Evolutionary conservation across 2,113 vertebrate species (phyloP).

Genomic region (Empidonax traillii): DNA sequence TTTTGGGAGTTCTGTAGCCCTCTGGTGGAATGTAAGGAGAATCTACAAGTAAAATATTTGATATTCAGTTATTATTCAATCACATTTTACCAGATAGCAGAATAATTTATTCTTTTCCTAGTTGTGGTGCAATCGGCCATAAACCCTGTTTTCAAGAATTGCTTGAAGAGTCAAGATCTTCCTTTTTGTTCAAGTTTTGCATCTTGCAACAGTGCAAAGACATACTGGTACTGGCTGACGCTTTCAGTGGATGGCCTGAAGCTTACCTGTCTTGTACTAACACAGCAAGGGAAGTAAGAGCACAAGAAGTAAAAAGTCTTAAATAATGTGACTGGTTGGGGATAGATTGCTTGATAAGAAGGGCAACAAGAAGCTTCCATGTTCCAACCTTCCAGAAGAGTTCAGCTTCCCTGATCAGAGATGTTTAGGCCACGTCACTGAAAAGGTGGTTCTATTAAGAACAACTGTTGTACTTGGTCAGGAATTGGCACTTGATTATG

Average conservation of each 20-base stretch:
- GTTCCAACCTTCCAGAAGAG: background rate
- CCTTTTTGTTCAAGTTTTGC: background rate
- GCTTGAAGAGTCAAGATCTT: background rate
- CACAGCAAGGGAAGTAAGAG: too few species aligned
- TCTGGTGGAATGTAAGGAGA: slow-evolving; percentile 56
- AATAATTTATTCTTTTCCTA: background rate
- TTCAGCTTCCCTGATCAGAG: background rate
- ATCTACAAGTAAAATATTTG: slow-evolving; percentile 30
- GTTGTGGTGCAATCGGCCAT: background rate
- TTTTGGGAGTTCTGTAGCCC: slow-evolving; percentile 60
- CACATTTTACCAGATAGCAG: background rate
- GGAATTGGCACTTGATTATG: background rate
- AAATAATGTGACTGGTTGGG: background rate
- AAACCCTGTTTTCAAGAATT: background rate
- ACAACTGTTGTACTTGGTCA: background rate
- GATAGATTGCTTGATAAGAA: background rate
- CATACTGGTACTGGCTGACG: too few species aligned
- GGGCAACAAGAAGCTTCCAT: background rate
- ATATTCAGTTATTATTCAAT: background rate
- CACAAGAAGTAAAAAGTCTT: background rate
- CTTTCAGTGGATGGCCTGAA: too few species aligned
- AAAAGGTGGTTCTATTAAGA: background rate
- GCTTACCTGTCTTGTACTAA: too few species aligned
- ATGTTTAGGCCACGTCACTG: background rate
- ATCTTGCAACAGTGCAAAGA: background rate